Evolutionary conservation across 2,888 invertebrate species (phyloP).

Genomic region (Amphipoea oculea): DNA sequence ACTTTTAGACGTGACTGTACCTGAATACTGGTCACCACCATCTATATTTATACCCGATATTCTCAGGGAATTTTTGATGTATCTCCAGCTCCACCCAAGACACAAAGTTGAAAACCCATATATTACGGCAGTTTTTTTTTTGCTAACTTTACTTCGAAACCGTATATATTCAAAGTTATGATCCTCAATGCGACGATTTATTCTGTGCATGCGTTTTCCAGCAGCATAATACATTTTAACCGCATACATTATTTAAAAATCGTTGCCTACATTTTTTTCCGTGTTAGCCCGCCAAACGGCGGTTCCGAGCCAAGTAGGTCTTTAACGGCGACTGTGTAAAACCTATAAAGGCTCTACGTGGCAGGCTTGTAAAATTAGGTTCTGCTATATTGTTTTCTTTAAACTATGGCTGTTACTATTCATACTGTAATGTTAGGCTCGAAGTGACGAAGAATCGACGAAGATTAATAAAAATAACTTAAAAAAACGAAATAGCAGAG

Average conservation of each 20-base stretch:
- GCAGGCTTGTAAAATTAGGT: constrained; percentile 11
- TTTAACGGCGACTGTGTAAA: constrained; percentile 34
- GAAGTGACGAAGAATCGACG: too few species aligned
- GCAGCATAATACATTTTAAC: constrained; percentile 3
- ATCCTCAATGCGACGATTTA: not conserved
- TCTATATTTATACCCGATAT: too few species aligned
- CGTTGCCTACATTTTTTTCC: constrained; percentile 2
- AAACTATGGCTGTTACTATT: not conserved
- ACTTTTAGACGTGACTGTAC: too few species aligned
- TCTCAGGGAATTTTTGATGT: too few species aligned
- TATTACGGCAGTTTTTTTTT: not conserved
- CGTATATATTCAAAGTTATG: too few species aligned
- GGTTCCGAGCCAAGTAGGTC: constrained; percentile 22
- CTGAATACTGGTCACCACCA: too few species aligned
- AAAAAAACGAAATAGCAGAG: too few species aligned
- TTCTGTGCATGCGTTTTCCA: not conserved
- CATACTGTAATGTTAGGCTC: not conserved
- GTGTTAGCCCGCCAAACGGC: constrained; percentile 24
- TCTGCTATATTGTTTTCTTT: not conserved
- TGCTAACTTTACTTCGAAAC: not conserved
- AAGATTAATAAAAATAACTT: too few species aligned
- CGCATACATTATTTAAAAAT: constrained; percentile 22
- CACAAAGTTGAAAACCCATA: not conserved
- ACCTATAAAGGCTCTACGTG: constrained; percentile 47
- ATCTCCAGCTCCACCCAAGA: too few species aligned